Conservation (phyloP, 2,797 vertebrate species). For the Gymnoscopelus microlampas region DNA sequence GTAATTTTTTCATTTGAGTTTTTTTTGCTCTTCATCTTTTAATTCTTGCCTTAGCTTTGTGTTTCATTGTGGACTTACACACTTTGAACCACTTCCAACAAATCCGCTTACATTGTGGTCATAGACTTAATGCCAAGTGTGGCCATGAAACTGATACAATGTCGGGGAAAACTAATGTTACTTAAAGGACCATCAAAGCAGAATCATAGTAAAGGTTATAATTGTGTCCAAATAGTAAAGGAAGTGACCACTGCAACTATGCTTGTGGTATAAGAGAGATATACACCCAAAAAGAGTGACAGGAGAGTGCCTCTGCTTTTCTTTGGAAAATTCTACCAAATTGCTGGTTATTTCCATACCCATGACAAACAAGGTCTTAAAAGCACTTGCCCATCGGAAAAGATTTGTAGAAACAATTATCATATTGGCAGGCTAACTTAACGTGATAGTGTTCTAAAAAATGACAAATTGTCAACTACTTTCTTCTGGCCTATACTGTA, state of each 20-base stretch:
- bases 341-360: conserved; percentile 39
- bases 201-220: background rate
- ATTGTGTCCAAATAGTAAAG: background rate
- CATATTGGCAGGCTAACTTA: too few relatives aligned
- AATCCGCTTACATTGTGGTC: background rate
- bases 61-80: conserved; percentile 8
- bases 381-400: too few relatives aligned
- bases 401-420: too few relatives aligned
- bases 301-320: background rate
- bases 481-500: too few relatives aligned
- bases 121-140: too few relatives aligned
- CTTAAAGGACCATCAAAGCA: conserved; percentile 11
- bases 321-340: conserved; percentile 14
- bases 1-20: too few relatives aligned
- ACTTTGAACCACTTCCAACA: background rate
- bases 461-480: too few relatives aligned
- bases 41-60: background rate
- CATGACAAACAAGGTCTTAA: conserved; percentile 11
- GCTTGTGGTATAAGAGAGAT: conserved; percentile 6
- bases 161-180: conserved; percentile 1
- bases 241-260: background rate
- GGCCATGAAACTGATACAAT: conserved; percentile 10
- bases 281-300: conserved; percentile 27
- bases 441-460: too few relatives aligned
- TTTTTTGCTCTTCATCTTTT: too few relatives aligned